Conservation (phyloP, 2,888 invertebrate genomes). For the Drosophila atripex region DNA sequence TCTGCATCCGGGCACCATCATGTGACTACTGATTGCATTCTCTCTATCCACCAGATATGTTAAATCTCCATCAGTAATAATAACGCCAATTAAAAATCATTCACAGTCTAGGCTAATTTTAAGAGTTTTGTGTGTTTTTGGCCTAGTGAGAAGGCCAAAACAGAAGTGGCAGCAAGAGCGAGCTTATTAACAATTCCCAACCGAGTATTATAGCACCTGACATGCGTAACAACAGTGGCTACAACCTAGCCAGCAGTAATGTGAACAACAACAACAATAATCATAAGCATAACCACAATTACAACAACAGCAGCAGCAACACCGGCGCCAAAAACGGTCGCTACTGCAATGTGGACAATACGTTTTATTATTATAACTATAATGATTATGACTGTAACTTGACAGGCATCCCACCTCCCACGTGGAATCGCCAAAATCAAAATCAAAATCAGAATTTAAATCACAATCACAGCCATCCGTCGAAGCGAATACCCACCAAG, state of each 20-base stretch:
- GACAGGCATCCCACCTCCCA: constrained; percentile 5
- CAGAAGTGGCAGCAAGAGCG: background rate
- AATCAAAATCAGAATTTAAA: constrained; percentile 36
- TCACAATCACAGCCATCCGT: constrained; percentile 27
- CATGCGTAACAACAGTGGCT: constrained; percentile 52
- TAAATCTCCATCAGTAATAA: constrained; percentile 38
- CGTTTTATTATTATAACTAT: constrained; percentile 64
- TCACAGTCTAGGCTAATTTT: constrained; percentile 28
- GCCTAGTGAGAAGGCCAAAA: constrained; percentile 4
- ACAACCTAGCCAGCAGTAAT: constrained; percentile 39
- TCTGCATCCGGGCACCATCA: constrained; percentile 3
- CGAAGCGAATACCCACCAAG: constrained; percentile 57
- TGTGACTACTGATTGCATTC: constrained; percentile 27
- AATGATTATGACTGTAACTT: constrained; percentile 45
- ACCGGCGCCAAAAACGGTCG: constrained; percentile 35
- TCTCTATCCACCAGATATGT: constrained; percentile 34
- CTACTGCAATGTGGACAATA: constrained; percentile 57
- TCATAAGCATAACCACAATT: constrained; percentile 29
- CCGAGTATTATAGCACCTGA: constrained; percentile 20
- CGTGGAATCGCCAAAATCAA: constrained; percentile 43
- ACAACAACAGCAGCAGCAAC: constrained; percentile 10
- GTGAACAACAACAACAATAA: constrained; percentile 44
- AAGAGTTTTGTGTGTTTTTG: constrained; percentile 24
- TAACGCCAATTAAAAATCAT: constrained; percentile 23
- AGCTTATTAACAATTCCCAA: constrained; percentile 14